Percentiles rank a stretch among this genome's conserved stretches.
Evolutionary conservation across 2,888 invertebrate genomes (phyloP).

Genomic region (Ochropleura leucogaster): DNA sequence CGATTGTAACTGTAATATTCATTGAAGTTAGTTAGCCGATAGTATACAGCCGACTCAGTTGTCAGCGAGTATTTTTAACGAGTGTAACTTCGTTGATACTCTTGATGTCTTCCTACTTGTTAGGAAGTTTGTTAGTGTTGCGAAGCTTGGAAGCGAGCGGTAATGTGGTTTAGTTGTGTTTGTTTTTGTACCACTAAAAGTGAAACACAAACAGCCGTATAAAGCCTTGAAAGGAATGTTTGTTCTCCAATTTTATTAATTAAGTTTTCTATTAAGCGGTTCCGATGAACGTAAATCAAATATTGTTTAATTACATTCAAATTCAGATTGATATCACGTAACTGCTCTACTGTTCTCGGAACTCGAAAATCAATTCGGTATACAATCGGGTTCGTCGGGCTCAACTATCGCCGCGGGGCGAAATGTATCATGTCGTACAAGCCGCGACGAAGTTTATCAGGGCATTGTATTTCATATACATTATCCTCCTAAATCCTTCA

Average conservation of each 20-base stretch:
- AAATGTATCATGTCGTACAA: slow-evolving; percentile 45
- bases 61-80: slow-evolving; percentile 65
- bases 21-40: slow-evolving; percentile 61
- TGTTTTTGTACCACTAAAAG: slow-evolving; percentile 43
- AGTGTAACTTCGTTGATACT: slow-evolving; percentile 52
- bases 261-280: slow-evolving; percentile 27
- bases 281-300: slow-evolving; percentile 27
- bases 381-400: slow-evolving; percentile 18
- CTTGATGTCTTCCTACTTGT: slow-evolving; percentile 46
- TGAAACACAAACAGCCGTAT: slow-evolving; percentile 19
- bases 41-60: slow-evolving; percentile 41
- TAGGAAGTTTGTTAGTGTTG: slow-evolving; percentile 54
- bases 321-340: slow-evolving; percentile 43
- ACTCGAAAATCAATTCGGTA: slow-evolving; percentile 44
- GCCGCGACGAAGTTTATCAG: slow-evolving; percentile 43
- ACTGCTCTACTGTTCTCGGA: slow-evolving; percentile 40
- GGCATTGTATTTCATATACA: slow-evolving; percentile 60
- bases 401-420: slow-evolving; percentile 39
- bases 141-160: slow-evolving; percentile 28
- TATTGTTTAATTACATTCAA: slow-evolving; percentile 30
- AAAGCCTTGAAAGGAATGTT: slow-evolving; percentile 19
- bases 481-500: slow-evolving; percentile 60
- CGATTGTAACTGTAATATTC: slow-evolving; percentile 52
- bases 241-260: slow-evolving; percentile 45
- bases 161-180: slow-evolving; percentile 46